These are phyloP conservation scores for Hirtodrosophila confusa DNA, from an alignment of 2,888 invertebrate species.

Conservation along the genomic window DNA sequence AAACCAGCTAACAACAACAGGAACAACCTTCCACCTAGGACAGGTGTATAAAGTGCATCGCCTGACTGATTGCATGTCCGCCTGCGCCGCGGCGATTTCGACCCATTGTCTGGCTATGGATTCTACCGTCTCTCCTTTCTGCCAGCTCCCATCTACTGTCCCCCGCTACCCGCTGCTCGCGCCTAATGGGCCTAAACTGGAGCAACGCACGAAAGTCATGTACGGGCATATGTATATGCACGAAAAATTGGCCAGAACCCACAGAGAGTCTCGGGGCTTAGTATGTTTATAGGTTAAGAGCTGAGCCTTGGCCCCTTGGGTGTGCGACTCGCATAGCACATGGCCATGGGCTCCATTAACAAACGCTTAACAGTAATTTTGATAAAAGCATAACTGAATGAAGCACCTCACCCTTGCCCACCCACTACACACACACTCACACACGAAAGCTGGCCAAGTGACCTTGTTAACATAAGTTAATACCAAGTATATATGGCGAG, in stretches of 20 bases:
- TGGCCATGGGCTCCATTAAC: slow-evolving; percentile 60
- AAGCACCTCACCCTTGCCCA: neutral
- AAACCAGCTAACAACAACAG: slow-evolving; percentile 12
- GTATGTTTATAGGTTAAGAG: slow-evolving; percentile 78
- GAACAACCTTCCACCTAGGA: slow-evolving; percentile 30
- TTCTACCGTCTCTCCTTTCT: slow-evolving; percentile 17
- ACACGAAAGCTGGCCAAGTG: slow-evolving; percentile 49
- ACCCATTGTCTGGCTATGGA: slow-evolving; percentile 50
- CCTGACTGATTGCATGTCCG: slow-evolving; percentile 77
- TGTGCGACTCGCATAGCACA: slow-evolving; percentile 46
- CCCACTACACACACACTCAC: no score
- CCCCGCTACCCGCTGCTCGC: slow-evolving; percentile 15
- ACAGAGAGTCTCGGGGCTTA: slow-evolving; percentile 28
- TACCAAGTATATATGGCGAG: slow-evolving; percentile 24
- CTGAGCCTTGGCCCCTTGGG: slow-evolving; percentile 74
- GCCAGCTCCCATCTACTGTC: neutral
- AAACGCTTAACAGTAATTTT: slow-evolving; percentile 69
- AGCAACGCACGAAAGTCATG: slow-evolving; percentile 79
- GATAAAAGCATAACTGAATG: slow-evolving; percentile 68
- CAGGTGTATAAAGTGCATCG: slow-evolving; percentile 71
- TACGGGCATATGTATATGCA: slow-evolving; percentile 43
- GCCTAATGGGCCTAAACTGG: slow-evolving; percentile 69
- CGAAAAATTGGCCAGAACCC: slow-evolving; percentile 59
- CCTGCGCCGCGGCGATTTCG: slow-evolving; percentile 45
- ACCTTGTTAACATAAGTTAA: slow-evolving; percentile 60